These are phyloP conservation scores for Drosophila novamexicana DNA, from an alignment of 1,140 invertebrate genomes.

Conservation along the genomic window DNA sequence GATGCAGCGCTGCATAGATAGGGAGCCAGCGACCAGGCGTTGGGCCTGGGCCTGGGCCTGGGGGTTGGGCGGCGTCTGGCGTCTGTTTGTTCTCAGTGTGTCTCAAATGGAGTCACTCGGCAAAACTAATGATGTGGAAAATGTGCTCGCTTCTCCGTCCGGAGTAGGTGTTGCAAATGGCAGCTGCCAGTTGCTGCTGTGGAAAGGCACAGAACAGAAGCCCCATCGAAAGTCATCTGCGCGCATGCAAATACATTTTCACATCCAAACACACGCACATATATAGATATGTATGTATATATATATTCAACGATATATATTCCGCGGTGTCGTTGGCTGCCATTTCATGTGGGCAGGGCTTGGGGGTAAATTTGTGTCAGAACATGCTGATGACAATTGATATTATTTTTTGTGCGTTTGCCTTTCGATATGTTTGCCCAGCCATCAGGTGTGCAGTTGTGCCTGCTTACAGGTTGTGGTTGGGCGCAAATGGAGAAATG, in stretches of 20 bases:
- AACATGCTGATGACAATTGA: constrained; percentile 68
- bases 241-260: constrained; percentile 35
- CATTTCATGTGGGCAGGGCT: neutral
- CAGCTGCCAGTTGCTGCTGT: constrained; percentile 26
- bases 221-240: constrained; percentile 27
- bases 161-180: constrained; percentile 58
- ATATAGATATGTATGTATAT: constrained; percentile 4
- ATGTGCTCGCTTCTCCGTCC: constrained; percentile 57
- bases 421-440: constrained; percentile 57
- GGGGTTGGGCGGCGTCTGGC: constrained; percentile 20
- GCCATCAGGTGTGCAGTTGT: constrained; percentile 22
- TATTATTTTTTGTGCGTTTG: constrained; percentile 73
- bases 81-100: constrained; percentile 56
- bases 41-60: constrained; percentile 18
- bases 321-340: constrained; percentile 12
- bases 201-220: neutral
- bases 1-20: constrained; percentile 46
- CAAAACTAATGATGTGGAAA: constrained; percentile 83
- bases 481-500: constrained; percentile 25
- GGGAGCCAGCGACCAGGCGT: constrained; percentile 26
- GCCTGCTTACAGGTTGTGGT: neutral
- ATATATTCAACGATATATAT: constrained; percentile 10
- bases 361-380: constrained; percentile 1
- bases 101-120: constrained; percentile 77
- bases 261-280: neutral